Base-by-base conservation (phyloP, 2,113 vertebrate genomes). In the Hipposideros armiger region DNA sequence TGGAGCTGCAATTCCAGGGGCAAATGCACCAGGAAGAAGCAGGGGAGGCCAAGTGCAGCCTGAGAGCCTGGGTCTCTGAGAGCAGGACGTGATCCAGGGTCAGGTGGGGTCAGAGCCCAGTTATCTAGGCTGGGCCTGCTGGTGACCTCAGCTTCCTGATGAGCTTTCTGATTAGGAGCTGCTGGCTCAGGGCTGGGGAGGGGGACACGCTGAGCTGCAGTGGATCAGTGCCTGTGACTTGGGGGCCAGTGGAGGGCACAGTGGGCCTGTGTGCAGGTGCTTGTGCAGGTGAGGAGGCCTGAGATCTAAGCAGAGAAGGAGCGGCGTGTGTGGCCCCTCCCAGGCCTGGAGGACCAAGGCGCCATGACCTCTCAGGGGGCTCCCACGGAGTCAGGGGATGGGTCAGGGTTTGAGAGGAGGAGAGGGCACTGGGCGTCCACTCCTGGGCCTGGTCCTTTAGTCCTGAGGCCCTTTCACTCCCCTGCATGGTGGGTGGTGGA, bases 381-480 rank as follows among this genome's bases (percentile, higher is more conserved):
- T 52, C 5, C 0, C 2, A 0, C 22, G 28, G 10, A 13, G 3
- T 62, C 0, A 1, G 40, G 13, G 30, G 32, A 69, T 32, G 58
- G 2, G 36, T n/a, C 30, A 22, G 81, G 62, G 42, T 11, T 11
- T n/a, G 24, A 60, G 58, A 40, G 3, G 47, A 17, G 1, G 0
- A 7, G 47, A 82, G 7, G 36, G 1, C 50, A 26, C 24, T 58
- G 42, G 32, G 8, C 20, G 52, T n/a, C 6, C 14, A 42, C 17
- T 60, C 62, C 22, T 3, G 13, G 26, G 4, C 50, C 52, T 77
- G 20, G 10, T 69, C 32, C 52, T n/a, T 86, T 1, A 22, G 2
- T 36, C 47, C 52, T 87, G 64, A 0, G 11, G 24, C 24, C 30
- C 40, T 81, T 45, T 69, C 13, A 15, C 8, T 19, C 50, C 6